phyloP scores from a whole-genome alignment of 2,888 invertebrate genomes.

The Hydrotaea cyrtoneurina region DNA sequence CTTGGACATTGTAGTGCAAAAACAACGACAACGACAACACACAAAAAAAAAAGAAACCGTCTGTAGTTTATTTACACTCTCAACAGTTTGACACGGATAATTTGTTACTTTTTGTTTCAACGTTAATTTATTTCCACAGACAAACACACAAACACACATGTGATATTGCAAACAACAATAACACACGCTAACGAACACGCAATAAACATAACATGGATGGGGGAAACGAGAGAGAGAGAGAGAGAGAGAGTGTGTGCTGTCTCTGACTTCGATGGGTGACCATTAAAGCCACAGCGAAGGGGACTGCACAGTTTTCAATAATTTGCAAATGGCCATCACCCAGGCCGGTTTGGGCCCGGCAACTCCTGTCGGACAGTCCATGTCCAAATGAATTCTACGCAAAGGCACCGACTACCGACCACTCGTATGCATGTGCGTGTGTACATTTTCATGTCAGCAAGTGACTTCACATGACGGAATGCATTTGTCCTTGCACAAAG shows the following conservation, averaged over 20 bases:
- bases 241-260: too few species aligned
- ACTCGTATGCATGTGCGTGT: too few species aligned
- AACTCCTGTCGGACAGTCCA: too few species aligned
- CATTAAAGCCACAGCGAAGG: neutral
- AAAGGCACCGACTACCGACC: too few species aligned
- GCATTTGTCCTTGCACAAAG: too few species aligned
- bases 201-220: too few species aligned
- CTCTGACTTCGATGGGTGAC: neutral
- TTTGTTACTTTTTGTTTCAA: constrained; percentile 20
- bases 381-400: too few species aligned
- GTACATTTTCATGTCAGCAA: too few species aligned
- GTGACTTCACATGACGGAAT: too few species aligned
- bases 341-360: too few species aligned
- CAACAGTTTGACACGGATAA: constrained; percentile 16
- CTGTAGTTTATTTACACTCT: constrained; percentile 24
- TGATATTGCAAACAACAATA: neutral
- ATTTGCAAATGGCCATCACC: neutral
- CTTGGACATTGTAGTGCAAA: neutral
- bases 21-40: too few species aligned
- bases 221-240: too few species aligned
- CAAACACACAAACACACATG: neutral
- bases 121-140: constrained; percentile 14
- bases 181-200: neutral
- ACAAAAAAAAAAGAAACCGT: neutral
- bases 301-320: constrained; percentile 4